Base-by-base conservation (phyloP, 2,888 invertebrate species). In the Pandemis corylana region DNA sequence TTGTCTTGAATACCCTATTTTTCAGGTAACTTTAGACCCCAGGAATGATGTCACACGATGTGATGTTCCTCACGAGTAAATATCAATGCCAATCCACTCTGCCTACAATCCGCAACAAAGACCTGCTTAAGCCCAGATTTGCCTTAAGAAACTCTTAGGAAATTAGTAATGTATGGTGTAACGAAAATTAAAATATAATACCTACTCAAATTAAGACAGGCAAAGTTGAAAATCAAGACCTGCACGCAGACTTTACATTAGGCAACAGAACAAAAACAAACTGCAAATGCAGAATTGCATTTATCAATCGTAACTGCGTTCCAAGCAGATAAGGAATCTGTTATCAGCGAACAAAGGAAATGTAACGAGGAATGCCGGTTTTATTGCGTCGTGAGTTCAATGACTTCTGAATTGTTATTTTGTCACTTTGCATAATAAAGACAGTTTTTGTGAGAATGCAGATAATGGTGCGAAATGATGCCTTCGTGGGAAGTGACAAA, bases 301-400 rank as follows among this genome's bases (percentile, higher is more conserved):
- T 66, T 72, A 76, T 74, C 71, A 67, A 78, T 70, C 63, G 51
- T 66, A 64, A 59, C 51, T 63, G 28, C 66, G 28, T 68, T 56
- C 61, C 53, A 44, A n/a, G 36, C 65, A 66, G 76, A 78, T 77
- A 77, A 76, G 71, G 78, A 79, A 79, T 81, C 79, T 36, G 67
- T 44, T 63, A 68, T 75, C 71, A 77, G 76, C 78, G 71, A 85
- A 87, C 87, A 87, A 87, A 85, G 87, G 84, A 87, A 90, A 87
- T 84, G 80, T 76, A 81, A 82, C 83, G 80, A 82, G 84, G 84
- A 86, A 83, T 85, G 80, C 76, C 68, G 76, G 78, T 79, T 83
- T 87, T 90, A 91, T 90, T 90, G 86, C 79, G 79, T 90, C 90
- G 86, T 79, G 79, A 79, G 90, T 80, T 76, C 87, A 83, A 79